Evolutionary conservation across 2,797 vertebrate genomes (phyloP).

Genomic region (Hydrophis major): DNA sequence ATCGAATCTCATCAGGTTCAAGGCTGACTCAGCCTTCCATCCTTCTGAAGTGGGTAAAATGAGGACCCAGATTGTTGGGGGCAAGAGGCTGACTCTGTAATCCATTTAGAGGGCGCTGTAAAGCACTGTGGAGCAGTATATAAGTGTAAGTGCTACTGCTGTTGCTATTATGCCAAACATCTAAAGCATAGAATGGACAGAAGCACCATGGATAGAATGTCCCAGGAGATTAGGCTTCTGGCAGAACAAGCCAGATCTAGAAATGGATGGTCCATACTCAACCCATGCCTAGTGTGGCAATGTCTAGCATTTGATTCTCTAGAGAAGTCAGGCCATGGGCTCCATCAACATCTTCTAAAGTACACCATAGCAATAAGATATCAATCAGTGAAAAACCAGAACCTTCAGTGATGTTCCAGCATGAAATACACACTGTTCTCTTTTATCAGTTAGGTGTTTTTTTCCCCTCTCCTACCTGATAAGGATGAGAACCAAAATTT

Average conservation of each 20-base stretch:
- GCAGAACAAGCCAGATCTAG: not conserved
- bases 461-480: conserved; percentile 76
- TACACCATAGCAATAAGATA: not conserved
- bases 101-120: too few species aligned
- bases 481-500: conserved; percentile 98
- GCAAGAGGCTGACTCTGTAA: too few species aligned
- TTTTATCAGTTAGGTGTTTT: conserved; percentile 85
- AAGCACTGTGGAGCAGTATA: too few species aligned
- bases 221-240: not conserved
- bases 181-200: not conserved
- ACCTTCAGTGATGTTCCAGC: conserved; percentile 75
- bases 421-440: conserved; percentile 90
- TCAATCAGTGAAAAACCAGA: conserved; percentile 52
- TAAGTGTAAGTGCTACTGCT: too few species aligned
- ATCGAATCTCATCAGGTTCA: too few species aligned
- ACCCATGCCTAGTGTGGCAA: not conserved
- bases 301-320: not conserved
- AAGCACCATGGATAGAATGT: not conserved
- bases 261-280: not conserved
- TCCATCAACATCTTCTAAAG: not conserved
- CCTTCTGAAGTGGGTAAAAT: too few species aligned
- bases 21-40: too few species aligned
- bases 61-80: too few species aligned
- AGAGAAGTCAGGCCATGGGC: not conserved
- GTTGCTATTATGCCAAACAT: not conserved